Base-by-base conservation (phyloP, 2,888 invertebrate genomes). In the Chaetoderma sp. region DNA sequence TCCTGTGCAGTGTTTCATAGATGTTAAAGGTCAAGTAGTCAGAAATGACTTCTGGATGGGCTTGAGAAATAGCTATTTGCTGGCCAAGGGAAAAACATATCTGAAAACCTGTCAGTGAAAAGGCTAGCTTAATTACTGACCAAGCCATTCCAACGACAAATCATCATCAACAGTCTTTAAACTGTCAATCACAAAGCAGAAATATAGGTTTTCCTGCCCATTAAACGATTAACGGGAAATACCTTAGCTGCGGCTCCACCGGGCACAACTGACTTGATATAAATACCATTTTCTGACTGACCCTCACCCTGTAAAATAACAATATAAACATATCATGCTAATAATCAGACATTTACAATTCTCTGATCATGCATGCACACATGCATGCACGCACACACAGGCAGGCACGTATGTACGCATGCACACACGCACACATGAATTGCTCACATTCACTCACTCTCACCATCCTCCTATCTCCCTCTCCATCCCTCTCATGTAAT, bases 261-360 rank as follows among this genome's bases (percentile, higher is more conserved):
- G 67, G 95, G 92, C 42, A 99, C 98, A 30, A 99, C 98, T 23
- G 97, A 97, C 88, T 99, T 99, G 73, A 99, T 96, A 88, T 98
- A 99, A 85, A 99, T 99, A 50, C 99, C 98, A 68, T 96, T 89
- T 77, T 95, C 91, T 79, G 91, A 91, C 83, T 93, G 93, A 4
- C 92, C 92, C 56, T 92, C 91, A 27, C 93, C 93, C 90, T 92
- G 83, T 18, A 87, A 86, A 65, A 76, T 72, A 63, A 30, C 23
- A 28, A n/a, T n/a, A n/a, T n/a, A n/a, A n/a, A n/a, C n/a, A 33
- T 8, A 44, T 23, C 0, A 39, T 39, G 39, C 10, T n/a, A 39
- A 13, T n/a, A 39, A n/a, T 39, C 39, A 39, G 10, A 39, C 10
- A 39, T 39, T n/a, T 39, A 23, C 49, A 23, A 18, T 25, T 49